Evolutionary conservation across 2,113 vertebrate genomes (phyloP).

Genomic region (Acrocephalus arundinaceus): DNA sequence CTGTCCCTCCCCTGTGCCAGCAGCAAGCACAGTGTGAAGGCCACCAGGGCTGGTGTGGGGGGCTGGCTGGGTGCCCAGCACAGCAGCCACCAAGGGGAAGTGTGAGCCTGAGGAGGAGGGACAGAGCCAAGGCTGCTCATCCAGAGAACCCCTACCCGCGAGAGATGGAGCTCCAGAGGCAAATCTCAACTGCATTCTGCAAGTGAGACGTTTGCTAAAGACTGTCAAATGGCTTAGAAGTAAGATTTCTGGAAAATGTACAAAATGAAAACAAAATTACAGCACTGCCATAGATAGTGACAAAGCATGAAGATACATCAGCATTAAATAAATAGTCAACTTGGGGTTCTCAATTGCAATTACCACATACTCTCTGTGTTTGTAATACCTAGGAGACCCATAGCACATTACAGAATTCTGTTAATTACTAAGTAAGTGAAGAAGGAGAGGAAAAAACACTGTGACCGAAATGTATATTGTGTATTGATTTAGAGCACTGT

Average conservation of each 20-base stretch:
- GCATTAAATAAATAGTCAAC: conserved; percentile 43
- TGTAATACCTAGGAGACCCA: conserved; percentile 21
- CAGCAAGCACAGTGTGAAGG: fast-evolving
- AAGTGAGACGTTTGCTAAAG: neutral
- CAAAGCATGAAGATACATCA: conserved; percentile 27
- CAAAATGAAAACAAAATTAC: conserved; percentile 25
- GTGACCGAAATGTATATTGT: neutral
- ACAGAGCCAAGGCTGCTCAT: neutral
- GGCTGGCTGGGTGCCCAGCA: neutral
- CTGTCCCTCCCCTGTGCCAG: neutral
- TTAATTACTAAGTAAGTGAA: conserved; percentile 37
- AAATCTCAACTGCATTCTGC: neutral
- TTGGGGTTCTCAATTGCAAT: conserved; percentile 47
- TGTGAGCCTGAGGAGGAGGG: fast-evolving
- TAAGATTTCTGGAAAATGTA: neutral
- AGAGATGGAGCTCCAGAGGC: neutral
- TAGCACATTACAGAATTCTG: conserved; percentile 36
- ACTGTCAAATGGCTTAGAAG: neutral
- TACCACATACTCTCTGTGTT: conserved; percentile 8
- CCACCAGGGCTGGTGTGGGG: neutral
- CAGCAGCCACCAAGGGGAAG: fast-evolving
- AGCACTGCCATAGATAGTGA: neutral
- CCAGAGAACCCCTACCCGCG: fast-evolving
- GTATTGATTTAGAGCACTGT: conserved; percentile 4
- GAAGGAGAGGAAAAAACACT: neutral